A percentile compares a stretch with the other conserved stretches of the same genome.
Conservation (phyloP, 2,113 vertebrate species). For the Chaenocephalus aceratus region DNA sequence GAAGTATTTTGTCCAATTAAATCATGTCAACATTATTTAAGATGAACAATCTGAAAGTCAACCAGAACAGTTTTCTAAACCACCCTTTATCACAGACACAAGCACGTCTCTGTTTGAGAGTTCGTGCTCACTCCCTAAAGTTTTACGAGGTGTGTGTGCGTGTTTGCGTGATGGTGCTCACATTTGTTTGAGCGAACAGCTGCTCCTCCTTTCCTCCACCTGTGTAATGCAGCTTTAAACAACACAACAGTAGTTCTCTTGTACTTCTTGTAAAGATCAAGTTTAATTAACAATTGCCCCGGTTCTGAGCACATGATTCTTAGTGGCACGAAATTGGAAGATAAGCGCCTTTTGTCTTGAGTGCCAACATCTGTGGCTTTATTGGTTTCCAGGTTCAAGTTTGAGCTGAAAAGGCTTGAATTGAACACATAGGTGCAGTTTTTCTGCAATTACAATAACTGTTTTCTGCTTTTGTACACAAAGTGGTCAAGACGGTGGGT, state of each 20-base stretch:
- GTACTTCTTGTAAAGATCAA: slow-evolving; percentile 51
- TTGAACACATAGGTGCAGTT: slow-evolving; percentile 1
- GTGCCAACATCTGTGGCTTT: slow-evolving; percentile 42
- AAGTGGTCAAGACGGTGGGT: slow-evolving; percentile 61
- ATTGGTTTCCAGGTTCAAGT: slow-evolving; percentile 51
- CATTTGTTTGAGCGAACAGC: slow-evolving; percentile 50
- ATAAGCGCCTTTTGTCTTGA: slow-evolving; percentile 56
- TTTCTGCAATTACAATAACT: slow-evolving; percentile 30
- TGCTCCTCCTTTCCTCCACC: slow-evolving; percentile 60
- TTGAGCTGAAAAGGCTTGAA: slow-evolving; percentile 30
- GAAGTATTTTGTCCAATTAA: background rate
- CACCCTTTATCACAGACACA: slow-evolving; percentile 15
- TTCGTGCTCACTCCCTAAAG: background rate
- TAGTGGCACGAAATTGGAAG: slow-evolving; percentile 31
- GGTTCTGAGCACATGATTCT: slow-evolving; percentile 24
- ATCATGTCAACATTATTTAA: background rate
- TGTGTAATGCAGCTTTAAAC: slow-evolving; percentile 17
- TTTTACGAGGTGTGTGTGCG: slow-evolving; percentile 7
- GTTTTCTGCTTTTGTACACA: slow-evolving; percentile 45
- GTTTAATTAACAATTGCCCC: slow-evolving; percentile 47
- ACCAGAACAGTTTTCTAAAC: background rate
- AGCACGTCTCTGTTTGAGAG: slow-evolving; percentile 10
- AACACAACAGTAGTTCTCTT: slow-evolving; percentile 53
- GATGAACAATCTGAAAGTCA: background rate
- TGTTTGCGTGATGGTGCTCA: background rate